Conservation (phyloP, 1,140 invertebrate species). For the Lethocerus indicus region DNA sequence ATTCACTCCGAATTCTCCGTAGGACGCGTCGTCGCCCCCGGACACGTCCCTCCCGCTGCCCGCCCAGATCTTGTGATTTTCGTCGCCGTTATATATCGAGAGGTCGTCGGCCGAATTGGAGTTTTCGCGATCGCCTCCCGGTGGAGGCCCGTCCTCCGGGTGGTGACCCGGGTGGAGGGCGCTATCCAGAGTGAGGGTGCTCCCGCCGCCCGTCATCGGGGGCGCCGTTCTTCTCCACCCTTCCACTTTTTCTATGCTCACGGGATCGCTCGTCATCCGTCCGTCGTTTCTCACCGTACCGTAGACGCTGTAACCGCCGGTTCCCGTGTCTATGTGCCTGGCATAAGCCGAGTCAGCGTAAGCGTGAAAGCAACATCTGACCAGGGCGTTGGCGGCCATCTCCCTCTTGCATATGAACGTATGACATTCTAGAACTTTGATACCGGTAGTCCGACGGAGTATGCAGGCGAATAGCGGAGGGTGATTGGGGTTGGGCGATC, state of each 20-base stretch:
- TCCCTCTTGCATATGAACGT: constrained; percentile 95
- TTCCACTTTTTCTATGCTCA: constrained; percentile 27
- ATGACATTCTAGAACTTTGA: constrained; percentile 97
- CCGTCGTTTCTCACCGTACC: constrained; percentile 26
- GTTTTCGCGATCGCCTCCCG: constrained; percentile 36
- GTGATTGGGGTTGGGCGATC: constrained; percentile 64
- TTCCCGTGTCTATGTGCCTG: constrained; percentile 48
- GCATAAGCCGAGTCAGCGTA: constrained; percentile 88
- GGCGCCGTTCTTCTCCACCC: constrained; percentile 31
- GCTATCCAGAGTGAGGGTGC: constrained; percentile 30
- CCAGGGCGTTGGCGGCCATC: constrained; percentile 84
- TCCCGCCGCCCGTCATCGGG: constrained; percentile 26
- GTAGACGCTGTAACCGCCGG: constrained; percentile 28
- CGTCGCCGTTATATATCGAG: constrained; percentile 71
- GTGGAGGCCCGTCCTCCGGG: too few relatives aligned
- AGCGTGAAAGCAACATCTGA: constrained; percentile 86
- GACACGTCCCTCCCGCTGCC: constrained; percentile 50
- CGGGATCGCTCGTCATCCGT: constrained; percentile 15
- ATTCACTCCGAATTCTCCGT: constrained; percentile 51
- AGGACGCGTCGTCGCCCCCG: constrained; percentile 39
- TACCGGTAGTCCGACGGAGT: constrained; percentile 84
- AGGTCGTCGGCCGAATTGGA: constrained; percentile 40
- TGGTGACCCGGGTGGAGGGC: constrained; percentile 21
- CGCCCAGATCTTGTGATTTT: constrained; percentile 87
- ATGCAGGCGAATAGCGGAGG: constrained; percentile 97